Evolutionary conservation across 2,888 invertebrate genomes (phyloP).

Genomic region (Acrocyrtus sp.): DNA sequence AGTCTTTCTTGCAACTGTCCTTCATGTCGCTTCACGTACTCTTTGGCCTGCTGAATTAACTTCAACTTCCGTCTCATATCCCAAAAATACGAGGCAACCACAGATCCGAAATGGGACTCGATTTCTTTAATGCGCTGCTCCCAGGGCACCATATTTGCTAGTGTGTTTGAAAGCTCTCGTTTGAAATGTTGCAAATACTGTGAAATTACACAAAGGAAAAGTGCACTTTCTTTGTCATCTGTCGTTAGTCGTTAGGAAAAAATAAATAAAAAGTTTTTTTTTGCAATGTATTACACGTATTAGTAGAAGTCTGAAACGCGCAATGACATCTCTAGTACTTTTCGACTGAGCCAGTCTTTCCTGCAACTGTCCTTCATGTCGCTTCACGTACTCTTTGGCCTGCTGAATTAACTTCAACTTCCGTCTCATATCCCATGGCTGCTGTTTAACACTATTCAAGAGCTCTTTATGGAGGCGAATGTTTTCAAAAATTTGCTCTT

Average conservation of each 20-base stretch:
- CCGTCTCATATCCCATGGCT: constrained; percentile 84
- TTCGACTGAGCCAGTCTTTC: constrained; percentile 89
- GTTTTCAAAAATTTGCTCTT: constrained; percentile 91
- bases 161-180: constrained; percentile 86
- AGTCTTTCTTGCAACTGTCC: constrained; percentile 88
- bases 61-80: constrained; percentile 18
- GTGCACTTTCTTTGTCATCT: not conserved
- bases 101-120: constrained; percentile 98
- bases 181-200: constrained; percentile 86
- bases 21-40: constrained; percentile 89
- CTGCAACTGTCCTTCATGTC: too few species aligned
- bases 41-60: too few species aligned
- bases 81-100: constrained; percentile 98
- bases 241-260: not conserved
- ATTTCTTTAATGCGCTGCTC: constrained; percentile 95
- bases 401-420: constrained; percentile 75
- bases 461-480: constrained; percentile 92
- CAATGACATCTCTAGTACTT: constrained; percentile 85
- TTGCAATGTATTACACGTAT: constrained; percentile 85
- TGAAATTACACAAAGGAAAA: too few species aligned
- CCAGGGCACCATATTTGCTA: constrained; percentile 92
- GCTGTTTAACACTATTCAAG: constrained; percentile 84
- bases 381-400: constrained; percentile 50
- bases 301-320: constrained; percentile 82
- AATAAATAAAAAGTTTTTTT: too few species aligned